phyloP scores from a whole-genome alignment of 1,140 invertebrate genomes.

The Bombus waltoni region DNA sequence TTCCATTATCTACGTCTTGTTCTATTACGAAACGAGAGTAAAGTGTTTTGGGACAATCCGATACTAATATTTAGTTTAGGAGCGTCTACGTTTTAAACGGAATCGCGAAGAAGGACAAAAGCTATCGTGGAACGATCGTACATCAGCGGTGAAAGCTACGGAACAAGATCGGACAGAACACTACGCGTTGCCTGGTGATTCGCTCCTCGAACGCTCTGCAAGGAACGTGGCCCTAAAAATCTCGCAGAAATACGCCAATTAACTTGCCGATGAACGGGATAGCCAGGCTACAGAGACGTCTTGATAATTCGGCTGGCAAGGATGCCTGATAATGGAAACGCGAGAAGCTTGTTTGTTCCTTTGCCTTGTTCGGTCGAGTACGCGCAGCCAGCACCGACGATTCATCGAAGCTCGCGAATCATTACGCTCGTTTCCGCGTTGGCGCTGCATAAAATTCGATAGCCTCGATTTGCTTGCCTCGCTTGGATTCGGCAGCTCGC shows the following conservation, averaged over 20 bases:
- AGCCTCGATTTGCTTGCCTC: not conserved
- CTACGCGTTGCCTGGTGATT: too few relatives aligned
- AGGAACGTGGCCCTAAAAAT: not conserved
- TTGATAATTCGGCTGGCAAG: not conserved
- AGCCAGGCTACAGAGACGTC: not conserved
- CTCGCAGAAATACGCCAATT: not conserved
- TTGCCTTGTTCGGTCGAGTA: not conserved
- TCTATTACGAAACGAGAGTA: too few relatives aligned
- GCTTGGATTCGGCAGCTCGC: too few relatives aligned
- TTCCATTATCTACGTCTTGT: too few relatives aligned
- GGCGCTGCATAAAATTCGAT: not conserved
- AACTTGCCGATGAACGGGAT: not conserved
- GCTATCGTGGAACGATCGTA: too few relatives aligned
- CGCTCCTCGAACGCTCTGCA: too few relatives aligned
- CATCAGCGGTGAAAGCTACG: too few relatives aligned
- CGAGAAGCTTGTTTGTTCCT: conserved; percentile 1
- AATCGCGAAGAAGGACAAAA: too few relatives aligned
- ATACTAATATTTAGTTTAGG: too few relatives aligned
- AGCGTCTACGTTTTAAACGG: too few relatives aligned
- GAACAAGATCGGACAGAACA: too few relatives aligned
- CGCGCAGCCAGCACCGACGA: not conserved
- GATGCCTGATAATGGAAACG: not conserved
- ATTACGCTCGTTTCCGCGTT: not conserved
- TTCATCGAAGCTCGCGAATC: conserved; percentile 17
- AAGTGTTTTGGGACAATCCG: too few relatives aligned